phyloP scores from a whole-genome alignment of 2,888 invertebrate species.

The Mimas tiliae region DNA sequence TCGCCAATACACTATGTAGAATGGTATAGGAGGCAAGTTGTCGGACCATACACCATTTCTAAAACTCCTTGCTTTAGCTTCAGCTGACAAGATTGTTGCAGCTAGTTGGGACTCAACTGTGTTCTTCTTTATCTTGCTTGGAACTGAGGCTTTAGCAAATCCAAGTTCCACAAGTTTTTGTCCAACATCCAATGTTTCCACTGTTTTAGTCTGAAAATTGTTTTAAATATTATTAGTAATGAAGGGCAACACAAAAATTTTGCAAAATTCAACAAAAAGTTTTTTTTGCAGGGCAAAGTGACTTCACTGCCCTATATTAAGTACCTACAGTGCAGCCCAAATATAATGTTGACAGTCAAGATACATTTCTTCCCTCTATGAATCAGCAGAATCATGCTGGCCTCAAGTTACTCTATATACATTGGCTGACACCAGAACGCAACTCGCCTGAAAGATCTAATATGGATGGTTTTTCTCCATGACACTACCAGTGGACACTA shows the following conservation, averaged over 20 bases:
- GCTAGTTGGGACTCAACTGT: constrained; percentile 71
- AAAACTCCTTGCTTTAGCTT: constrained; percentile 66
- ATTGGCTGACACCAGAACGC: no score
- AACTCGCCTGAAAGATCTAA: no score
- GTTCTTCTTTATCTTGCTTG: constrained; percentile 62
- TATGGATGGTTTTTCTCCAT: no score
- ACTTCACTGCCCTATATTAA: no score
- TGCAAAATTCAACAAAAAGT: no score
- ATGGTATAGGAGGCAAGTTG: constrained; percentile 69
- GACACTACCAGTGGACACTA: no score
- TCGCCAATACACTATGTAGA: constrained; percentile 69
- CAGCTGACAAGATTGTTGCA: constrained; percentile 67
- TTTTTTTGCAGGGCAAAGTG: no score
- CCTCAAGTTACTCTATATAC: no score
- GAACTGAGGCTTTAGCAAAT: constrained; percentile 72
- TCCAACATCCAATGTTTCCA: constrained; percentile 73
- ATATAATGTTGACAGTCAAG: no score
- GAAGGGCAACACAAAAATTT: not conserved
- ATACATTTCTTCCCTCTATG: no score
- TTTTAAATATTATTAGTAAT: not conserved
- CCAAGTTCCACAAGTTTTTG: constrained; percentile 78
- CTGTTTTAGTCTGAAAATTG: constrained; percentile 66
- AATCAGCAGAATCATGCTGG: no score
- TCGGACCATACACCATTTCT: constrained; percentile 79
- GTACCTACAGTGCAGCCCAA: no score